Evolutionary conservation across 2,113 vertebrate species (phyloP), one percentile per base, ranked within the genome.

Genomic region (Bucco capensis): DNA sequence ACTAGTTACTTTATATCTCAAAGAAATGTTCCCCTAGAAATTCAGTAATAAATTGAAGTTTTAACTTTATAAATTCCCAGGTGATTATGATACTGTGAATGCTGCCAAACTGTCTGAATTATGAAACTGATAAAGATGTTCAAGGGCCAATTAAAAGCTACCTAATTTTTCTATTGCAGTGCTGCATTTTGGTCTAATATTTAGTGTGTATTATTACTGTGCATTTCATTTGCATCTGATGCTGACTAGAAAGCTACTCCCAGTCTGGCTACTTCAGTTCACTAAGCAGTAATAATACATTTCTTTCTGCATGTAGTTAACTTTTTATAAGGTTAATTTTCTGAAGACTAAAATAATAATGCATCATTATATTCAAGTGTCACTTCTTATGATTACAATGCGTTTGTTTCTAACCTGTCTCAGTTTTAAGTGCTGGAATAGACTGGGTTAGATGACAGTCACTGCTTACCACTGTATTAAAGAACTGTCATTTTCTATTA

Each of bases 251-350:
- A 94, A 66, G 51, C 5, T 58, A 24, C 19, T 85, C 31, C 56
- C n/a, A 71, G 25, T 38, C 19, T 89, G 53, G 47, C n/a, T n/a
- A n/a, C n/a, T 89, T 40, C 64, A 70, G 22, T 79, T 90, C 66
- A 57, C 51, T 67, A 49, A 77, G 54, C 54, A 76, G 65, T 77
- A 72, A 69, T 51, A 84, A 88, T 62, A 54, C 49, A 72, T 85
- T 83, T 65, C 38, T 86, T 82, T 95, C 72, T 58, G 25, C 37
- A 44, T 75, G 31, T 30, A 61, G 70, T 86, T 92, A 75, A 56
- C 82, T 91, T 89, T 65, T 88, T 93, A 22, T 76, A 73, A 86
- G 62, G 66, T 95, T 85, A 58, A 89, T 89, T 89, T 95, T 92
- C 80, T 75, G 65, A 71, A 64, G 54, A 38, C 70, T 90, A 70